A percentile compares a stretch with the other conserved stretches of the same genome.
These are phyloP conservation scores for Gallinago jamesoni DNA, from an alignment of 2,113 vertebrate species.

Conservation along the genomic window DNA sequence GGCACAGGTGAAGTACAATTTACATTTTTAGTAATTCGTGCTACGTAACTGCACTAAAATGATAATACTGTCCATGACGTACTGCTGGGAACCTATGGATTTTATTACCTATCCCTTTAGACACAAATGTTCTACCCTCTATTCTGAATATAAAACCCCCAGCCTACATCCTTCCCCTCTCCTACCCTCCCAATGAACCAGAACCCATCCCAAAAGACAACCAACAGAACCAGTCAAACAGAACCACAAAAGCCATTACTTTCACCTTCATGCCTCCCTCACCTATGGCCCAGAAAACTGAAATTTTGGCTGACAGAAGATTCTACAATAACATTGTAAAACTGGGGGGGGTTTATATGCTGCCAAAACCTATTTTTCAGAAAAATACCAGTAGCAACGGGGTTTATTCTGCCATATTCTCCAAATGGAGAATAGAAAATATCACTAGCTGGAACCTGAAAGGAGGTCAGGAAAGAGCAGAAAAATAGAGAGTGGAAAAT, in stretches of 20 bases:
- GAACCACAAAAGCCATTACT: not conserved
- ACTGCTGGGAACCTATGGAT: not conserved
- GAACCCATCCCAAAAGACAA: not conserved
- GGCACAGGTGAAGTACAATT: not conserved
- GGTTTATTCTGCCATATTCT: not conserved
- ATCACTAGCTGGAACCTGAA: slow-evolving; percentile 1
- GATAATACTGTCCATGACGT: not conserved
- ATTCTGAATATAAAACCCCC: not conserved
- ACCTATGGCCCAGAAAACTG: not conserved
- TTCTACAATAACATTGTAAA: not conserved
- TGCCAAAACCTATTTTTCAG: not conserved
- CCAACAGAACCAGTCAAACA: not conserved
- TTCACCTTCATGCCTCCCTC: not conserved
- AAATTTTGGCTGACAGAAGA: not conserved
- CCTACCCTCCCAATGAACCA: not conserved
- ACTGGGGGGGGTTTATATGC: not conserved
- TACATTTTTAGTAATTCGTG: not conserved
- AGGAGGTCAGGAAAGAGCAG: slow-evolving; percentile 42
- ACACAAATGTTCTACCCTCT: not conserved
- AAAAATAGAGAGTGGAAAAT: slow-evolving; percentile 22
- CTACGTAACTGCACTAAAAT: not conserved
- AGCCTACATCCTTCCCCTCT: not conserved
- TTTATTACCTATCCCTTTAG: not conserved
- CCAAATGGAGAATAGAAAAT: not conserved
- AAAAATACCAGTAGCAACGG: not conserved